Percentiles rank a stretch among this genome's conserved stretches.
phyloP scores from a whole-genome alignment of 2,888 invertebrate genomes.

The Chrysotoxum bicinctum region DNA sequence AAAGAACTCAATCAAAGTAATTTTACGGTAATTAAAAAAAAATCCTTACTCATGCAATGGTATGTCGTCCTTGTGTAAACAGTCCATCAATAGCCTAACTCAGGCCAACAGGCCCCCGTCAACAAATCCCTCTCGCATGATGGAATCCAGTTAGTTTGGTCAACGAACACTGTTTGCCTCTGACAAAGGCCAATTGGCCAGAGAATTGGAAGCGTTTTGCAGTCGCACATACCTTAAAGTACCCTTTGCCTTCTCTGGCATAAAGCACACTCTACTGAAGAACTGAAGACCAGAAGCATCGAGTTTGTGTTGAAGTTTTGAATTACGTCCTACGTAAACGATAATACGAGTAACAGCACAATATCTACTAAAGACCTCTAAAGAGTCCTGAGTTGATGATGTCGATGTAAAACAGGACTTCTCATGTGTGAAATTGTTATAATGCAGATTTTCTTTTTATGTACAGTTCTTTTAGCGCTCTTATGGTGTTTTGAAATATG shows the following conservation, averaged over 20 bases:
- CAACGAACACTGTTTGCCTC: constrained; percentile 39
- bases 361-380: constrained; percentile 9
- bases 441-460: constrained; percentile 56
- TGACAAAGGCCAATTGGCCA: constrained; percentile 38
- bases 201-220: constrained; percentile 34
- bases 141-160: constrained; percentile 45
- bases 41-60: constrained; percentile 23
- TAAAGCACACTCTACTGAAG: constrained; percentile 4
- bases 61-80: constrained; percentile 18
- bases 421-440: constrained; percentile 70
- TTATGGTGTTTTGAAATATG: constrained; percentile 64
- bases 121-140: constrained; percentile 54
- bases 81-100: constrained; percentile 21
- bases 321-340: constrained; percentile 53
- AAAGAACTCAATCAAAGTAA: constrained; percentile 64
- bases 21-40: constrained; percentile 70
- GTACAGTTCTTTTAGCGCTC: constrained; percentile 24
- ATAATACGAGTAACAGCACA: constrained; percentile 29
- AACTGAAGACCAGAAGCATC: constrained; percentile 69
- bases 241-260: neutral
- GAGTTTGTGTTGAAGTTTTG: constrained; percentile 51
- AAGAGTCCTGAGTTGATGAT: constrained; percentile 13
- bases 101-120: constrained; percentile 9
- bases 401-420: constrained; percentile 27
- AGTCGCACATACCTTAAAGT: constrained; percentile 12